Base-by-base conservation (phyloP, 1,140 invertebrate genomes). In the Orius laevigatus region DNA sequence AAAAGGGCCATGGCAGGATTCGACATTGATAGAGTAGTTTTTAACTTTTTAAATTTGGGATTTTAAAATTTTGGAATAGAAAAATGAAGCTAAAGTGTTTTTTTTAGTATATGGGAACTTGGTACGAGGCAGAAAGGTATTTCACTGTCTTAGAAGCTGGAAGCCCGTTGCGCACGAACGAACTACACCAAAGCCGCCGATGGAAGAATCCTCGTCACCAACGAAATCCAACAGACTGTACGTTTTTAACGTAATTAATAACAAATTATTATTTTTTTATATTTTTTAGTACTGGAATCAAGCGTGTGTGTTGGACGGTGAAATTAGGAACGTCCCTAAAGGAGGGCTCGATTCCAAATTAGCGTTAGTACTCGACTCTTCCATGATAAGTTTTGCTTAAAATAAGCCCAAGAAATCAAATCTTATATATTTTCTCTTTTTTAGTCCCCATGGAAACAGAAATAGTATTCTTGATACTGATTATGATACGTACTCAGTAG, bases 81-180 rank as follows among this genome's bases (percentile, higher is more conserved):
- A n/a, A 25, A 25, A 25, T 25, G 25, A 25, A n/a, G n/a, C n/a
- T n/a, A n/a, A n/a, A n/a, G n/a, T 25, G 3, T 25, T 38, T 46
- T 46, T 60, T 64, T n/a, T 64, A 79, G 65, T 85, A 83, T 61
- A 57, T 81, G 51, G 82, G 83, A 18, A 70, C 73, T 40, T 88
- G 84, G 83, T 84, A 79, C 57, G 83, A 86, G 65, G 70, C 75
- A n/a, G 80, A 85, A 63, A 71, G 80, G 55, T 84, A 81, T 60
- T 84, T 83, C 61, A 78, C 79, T 39, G 68, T 84, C 40, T 73
- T 75, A 10, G 82, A 86, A 64, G 69, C 78, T 11, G 78, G 74
- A 4, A 75, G 74, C 14, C n/a, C 69, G 79, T 47, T 88, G 84
- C 61, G 78, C 82, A n/a, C 76, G 75, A 56, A 77, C 80, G 1